These are phyloP conservation scores for Drosophila watanabei DNA, from an alignment of 1,140 invertebrate genomes.

Conservation along the genomic window DNA sequence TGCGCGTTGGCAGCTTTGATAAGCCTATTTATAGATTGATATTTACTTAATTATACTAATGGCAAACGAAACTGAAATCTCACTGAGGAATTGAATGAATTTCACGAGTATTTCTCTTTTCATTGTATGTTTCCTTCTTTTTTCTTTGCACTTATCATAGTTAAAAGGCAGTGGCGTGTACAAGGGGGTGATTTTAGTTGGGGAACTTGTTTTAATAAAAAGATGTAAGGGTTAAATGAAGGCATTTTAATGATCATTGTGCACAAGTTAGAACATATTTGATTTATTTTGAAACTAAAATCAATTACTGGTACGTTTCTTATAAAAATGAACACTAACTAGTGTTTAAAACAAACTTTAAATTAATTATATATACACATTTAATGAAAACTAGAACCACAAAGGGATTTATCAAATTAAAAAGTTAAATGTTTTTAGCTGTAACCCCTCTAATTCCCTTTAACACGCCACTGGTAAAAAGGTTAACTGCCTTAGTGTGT, in stretches of 20 bases:
- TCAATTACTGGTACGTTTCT: neutral
- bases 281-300: neutral
- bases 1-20: slow-evolving; percentile 38
- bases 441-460: neutral
- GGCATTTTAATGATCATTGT: neutral
- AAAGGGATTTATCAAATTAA: neutral
- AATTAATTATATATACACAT: no score
- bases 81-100: slow-evolving; percentile 62
- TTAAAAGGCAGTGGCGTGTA: slow-evolving; percentile 20
- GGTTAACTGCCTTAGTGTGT: slow-evolving; percentile 25
- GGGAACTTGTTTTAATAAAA: neutral
- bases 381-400: neutral
- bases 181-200: neutral
- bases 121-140: slow-evolving; percentile 32
- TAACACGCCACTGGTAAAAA: slow-evolving; percentile 5
- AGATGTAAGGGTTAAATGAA: neutral
- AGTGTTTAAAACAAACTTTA: no score
- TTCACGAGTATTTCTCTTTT: slow-evolving; percentile 29
- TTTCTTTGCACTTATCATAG: slow-evolving; percentile 60
- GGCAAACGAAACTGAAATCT: slow-evolving; percentile 75
- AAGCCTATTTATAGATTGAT: slow-evolving; percentile 49
- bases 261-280: neutral
- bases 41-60: slow-evolving; percentile 58
- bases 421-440: neutral
- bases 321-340: no score